These are phyloP conservation scores for Chrysopa pallens DNA, from an alignment of 1,140 invertebrate species.

Conservation along the genomic window DNA sequence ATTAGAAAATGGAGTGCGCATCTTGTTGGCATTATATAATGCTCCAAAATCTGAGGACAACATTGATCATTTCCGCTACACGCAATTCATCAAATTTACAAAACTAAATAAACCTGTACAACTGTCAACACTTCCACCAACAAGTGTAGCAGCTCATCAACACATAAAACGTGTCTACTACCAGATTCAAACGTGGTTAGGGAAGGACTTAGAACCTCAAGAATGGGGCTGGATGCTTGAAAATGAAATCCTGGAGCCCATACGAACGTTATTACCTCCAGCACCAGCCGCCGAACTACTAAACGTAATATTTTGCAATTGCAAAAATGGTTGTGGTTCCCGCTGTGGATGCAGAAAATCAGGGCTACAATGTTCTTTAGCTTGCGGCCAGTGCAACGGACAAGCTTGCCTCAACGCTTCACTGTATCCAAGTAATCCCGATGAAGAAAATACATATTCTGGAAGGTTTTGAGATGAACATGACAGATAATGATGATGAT, in stretches of 20 bases:
- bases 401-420: slow-evolving; percentile 10
- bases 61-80: slow-evolving; percentile 3
- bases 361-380: slow-evolving; percentile 15
- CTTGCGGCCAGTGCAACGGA: slow-evolving; percentile 14
- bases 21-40: slow-evolving; percentile 16
- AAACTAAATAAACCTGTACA: slow-evolving; percentile 5
- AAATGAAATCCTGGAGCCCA: slow-evolving; percentile 18
- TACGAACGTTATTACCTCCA: slow-evolving; percentile 12
- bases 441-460: slow-evolving; percentile 14
- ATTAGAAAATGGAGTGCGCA: slow-evolving; percentile 15
- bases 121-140: slow-evolving; percentile 11
- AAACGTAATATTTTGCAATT: slow-evolving; percentile 16
- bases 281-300: slow-evolving; percentile 16
- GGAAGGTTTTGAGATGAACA: slow-evolving; percentile 13
- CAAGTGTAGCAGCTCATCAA: slow-evolving; percentile 15
- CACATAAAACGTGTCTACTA: slow-evolving; percentile 22
- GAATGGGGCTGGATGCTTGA: slow-evolving; percentile 18
- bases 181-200: slow-evolving; percentile 23
- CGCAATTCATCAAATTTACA: slow-evolving; percentile 1
- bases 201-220: slow-evolving; percentile 18
- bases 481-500: slow-evolving; percentile 5
- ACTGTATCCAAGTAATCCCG: slow-evolving; percentile 9
- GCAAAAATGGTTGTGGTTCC: slow-evolving; percentile 10
- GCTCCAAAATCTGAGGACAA: slow-evolving; percentile 15
- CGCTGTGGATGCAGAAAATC: slow-evolving; percentile 17